A percentile compares a stretch with the other conserved stretches of the same genome.
phyloP scores from a whole-genome alignment of 2,888 invertebrate species.

The Cylindroiulus punctatus region DNA sequence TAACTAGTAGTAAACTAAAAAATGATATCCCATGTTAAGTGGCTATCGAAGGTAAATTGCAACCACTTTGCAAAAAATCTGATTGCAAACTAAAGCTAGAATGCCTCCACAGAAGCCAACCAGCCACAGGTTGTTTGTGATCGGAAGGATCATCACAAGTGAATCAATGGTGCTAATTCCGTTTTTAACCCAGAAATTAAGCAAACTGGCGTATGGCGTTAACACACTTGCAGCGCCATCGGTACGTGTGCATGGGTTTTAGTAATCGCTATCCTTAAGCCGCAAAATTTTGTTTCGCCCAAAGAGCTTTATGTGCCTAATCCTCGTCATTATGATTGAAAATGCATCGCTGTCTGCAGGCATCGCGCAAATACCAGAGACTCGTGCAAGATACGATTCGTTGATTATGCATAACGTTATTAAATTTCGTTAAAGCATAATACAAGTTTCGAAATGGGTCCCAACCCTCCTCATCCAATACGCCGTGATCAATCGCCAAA shows the following conservation, averaged over 20 bases:
- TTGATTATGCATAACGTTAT: background rate
- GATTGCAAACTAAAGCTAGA: too few species aligned
- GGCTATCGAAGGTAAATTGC: too few species aligned
- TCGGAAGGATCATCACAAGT: background rate
- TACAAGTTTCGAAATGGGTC: background rate
- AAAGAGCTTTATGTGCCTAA: conserved; percentile 12
- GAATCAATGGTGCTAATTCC: background rate
- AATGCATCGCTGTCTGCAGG: background rate
- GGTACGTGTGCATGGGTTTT: background rate
- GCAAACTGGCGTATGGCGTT: background rate
- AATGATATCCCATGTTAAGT: too few species aligned
- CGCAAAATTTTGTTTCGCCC: background rate
- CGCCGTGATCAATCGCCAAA: background rate
- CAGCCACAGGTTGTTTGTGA: background rate
- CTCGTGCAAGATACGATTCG: background rate
- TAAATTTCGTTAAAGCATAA: conserved; percentile 19
- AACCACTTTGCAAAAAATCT: too few species aligned
- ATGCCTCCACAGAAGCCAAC: too few species aligned
- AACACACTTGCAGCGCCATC: background rate
- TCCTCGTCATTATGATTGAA: conserved; percentile 13
- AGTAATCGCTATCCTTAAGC: background rate
- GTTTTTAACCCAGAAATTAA: conserved; percentile 22
- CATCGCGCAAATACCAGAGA: background rate
- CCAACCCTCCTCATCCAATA: background rate
- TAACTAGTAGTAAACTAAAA: too few species aligned